phyloP scores from a whole-genome alignment of 1,140 invertebrate species.

The Orius laevigatus region DNA sequence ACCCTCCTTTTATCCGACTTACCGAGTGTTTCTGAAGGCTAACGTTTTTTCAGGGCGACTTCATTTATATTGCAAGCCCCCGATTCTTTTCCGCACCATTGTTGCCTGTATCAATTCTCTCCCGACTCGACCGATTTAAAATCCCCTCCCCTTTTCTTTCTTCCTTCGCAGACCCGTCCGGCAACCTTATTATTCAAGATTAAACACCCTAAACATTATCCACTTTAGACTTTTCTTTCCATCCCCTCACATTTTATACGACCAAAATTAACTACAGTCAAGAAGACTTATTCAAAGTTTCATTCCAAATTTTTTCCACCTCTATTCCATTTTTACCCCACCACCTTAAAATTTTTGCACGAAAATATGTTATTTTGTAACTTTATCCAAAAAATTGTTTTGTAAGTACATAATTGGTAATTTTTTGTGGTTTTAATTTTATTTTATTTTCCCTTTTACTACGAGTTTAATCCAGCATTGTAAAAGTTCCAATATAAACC shows the following conservation, averaged over 20 bases:
- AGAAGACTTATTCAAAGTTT: neutral
- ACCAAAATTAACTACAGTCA: neutral
- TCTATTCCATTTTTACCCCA: neutral
- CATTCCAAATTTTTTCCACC: neutral
- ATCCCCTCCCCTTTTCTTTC: neutral
- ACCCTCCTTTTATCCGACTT: neutral
- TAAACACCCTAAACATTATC: neutral
- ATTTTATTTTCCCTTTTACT: no score
- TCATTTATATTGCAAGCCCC: slow-evolving; percentile 14
- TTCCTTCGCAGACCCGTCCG: neutral
- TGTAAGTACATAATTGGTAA: no score
- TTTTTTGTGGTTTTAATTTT: no score
- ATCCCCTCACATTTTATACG: slow-evolving; percentile 2
- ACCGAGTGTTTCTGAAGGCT: slow-evolving; percentile 14
- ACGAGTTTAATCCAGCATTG: no score
- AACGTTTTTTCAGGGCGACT: slow-evolving; percentile 12
- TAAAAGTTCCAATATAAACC: no score
- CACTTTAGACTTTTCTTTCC: neutral
- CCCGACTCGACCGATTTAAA: neutral
- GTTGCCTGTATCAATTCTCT: slow-evolving; percentile 12
- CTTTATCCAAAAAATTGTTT: no score
- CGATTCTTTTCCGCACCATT: slow-evolving; percentile 14
- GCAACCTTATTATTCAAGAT: neutral
- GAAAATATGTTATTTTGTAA: no score
- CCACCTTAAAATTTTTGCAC: neutral